Evolutionary conservation across 2,113 vertebrate genomes (phyloP).

Genomic region (Nyctibius bracteatus): DNA sequence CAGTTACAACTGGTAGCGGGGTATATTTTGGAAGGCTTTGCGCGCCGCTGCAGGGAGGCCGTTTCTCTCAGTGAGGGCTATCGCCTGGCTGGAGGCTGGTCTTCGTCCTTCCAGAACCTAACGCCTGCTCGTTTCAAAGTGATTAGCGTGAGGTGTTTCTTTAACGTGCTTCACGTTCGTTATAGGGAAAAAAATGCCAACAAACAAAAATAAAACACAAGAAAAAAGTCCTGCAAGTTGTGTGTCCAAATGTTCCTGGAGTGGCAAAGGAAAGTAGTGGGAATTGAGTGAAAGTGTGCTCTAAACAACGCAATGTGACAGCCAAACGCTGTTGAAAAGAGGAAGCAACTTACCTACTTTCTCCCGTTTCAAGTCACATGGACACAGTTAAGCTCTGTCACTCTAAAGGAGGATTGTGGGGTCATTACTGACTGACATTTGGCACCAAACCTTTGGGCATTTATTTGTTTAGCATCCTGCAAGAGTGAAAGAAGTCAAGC

Average conservation of each 20-base stretch:
- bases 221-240: fast-evolving
- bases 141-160: neutral
- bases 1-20: neutral
- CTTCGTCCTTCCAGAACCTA: neutral
- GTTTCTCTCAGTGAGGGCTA: fast-evolving
- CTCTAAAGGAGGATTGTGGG: too few species aligned
- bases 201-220: too few species aligned
- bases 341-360: neutral
- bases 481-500: neutral
- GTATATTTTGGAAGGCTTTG: too few species aligned
- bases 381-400: fast-evolving
- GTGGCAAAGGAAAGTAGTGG: neutral
- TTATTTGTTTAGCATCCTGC: neutral
- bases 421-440: neutral
- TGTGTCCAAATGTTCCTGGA: neutral
- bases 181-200: neutral
- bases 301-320: fast-evolving
- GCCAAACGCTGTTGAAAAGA: neutral
- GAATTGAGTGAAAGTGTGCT: neutral
- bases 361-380: fast-evolving
- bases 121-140: fast-evolving
- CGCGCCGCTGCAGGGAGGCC: too few species aligned
- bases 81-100: too few species aligned
- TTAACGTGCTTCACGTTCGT: fast-evolving
- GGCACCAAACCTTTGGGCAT: neutral